Evolutionary conservation across 2,797 vertebrate genomes (phyloP).

Genomic region (Epinephelus malabaricus): DNA sequence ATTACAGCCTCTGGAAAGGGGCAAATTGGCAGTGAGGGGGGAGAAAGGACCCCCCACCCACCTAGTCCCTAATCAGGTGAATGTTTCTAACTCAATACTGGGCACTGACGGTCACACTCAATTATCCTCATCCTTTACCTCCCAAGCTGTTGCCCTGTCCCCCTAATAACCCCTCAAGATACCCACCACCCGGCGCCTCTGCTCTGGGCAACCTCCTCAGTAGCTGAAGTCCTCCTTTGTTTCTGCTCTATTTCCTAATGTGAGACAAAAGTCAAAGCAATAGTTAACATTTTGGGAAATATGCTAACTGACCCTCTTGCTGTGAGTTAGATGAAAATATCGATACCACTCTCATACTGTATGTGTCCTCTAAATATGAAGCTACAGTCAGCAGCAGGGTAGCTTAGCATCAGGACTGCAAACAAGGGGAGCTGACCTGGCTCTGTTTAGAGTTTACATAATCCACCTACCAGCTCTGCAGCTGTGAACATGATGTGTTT

Average conservation of each 20-base stretch:
- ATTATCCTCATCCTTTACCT: constrained; percentile 66
- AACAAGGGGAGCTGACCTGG: not conserved
- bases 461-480: not conserved
- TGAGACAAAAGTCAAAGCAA: not conserved
- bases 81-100: constrained; percentile 59
- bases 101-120: constrained; percentile 68
- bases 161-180: constrained; percentile 42
- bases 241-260: constrained; percentile 9
- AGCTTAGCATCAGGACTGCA: not conserved
- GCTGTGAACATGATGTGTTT: not conserved
- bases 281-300: not conserved
- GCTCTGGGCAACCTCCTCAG: not conserved
- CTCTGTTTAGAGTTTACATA: not conserved
- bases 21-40: constrained; percentile 52
- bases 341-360: not conserved
- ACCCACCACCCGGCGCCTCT: not conserved
- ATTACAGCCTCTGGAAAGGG: constrained; percentile 66
- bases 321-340: not conserved
- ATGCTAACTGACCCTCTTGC: not conserved
- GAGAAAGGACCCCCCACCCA: constrained; percentile 46
- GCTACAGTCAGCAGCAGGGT: not conserved
- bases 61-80: constrained; percentile 71
- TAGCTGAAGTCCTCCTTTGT: constrained; percentile 6
- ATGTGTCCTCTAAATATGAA: not conserved
- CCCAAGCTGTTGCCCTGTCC: constrained; percentile 44